A percentile compares a stretch with the other conserved stretches of the same genome.
Evolutionary conservation across 2,113 vertebrate species (phyloP).

Genomic region (Monopterus albus): DNA sequence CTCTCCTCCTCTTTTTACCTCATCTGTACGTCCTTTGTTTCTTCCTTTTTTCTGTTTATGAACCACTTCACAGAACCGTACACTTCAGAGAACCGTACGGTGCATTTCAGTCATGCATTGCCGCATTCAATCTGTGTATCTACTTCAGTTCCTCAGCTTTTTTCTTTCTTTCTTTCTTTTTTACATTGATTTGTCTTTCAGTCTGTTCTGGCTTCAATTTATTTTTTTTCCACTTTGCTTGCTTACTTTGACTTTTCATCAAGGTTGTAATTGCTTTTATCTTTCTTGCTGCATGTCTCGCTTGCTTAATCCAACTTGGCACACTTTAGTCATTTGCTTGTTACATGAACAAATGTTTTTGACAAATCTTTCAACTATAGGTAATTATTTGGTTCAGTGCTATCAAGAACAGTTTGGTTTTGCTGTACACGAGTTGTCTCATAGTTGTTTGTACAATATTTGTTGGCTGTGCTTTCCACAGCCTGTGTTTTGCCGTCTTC

Average conservation of each 20-base stretch:
- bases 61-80: constrained; percentile 25
- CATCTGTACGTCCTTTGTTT: constrained; percentile 47
- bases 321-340: constrained; percentile 7
- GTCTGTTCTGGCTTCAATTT: constrained; percentile 17
- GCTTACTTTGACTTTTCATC: constrained; percentile 41
- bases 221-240: constrained; percentile 37
- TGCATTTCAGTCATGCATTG: constrained; percentile 48
- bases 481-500: not conserved
- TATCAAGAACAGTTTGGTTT: not conserved
- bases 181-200: constrained; percentile 28
- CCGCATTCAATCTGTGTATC: constrained; percentile 36
- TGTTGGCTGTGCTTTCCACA: not conserved
- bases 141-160: constrained; percentile 12
- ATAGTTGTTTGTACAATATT: not conserved
- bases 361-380: too few species aligned
- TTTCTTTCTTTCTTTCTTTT: constrained; percentile 4
- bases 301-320: constrained; percentile 8
- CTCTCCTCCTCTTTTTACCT: constrained; percentile 19
- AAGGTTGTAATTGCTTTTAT: constrained; percentile 45
- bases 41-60: constrained; percentile 36
- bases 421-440: not conserved
- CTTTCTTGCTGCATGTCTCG: constrained; percentile 1
- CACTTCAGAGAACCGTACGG: constrained; percentile 20
- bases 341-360: constrained; percentile 13
- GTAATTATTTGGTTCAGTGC: constrained; percentile 22